Evolutionary conservation across 1,140 invertebrate genomes (phyloP), one percentile per base, ranked within the genome.

Genomic region (Ceratina japonica): DNA sequence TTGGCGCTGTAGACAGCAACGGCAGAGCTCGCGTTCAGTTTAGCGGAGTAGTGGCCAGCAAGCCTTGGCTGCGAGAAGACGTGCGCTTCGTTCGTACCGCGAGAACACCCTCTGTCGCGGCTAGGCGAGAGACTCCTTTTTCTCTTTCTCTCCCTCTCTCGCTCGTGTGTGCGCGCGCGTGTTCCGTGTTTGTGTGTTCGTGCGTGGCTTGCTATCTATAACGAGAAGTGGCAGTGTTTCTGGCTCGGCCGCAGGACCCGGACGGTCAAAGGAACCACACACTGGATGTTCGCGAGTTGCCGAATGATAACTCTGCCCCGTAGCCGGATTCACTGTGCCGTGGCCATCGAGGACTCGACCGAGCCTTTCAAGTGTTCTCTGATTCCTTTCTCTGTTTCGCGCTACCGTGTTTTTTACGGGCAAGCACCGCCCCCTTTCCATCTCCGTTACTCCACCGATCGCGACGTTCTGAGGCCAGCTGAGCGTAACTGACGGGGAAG

Each of bases 1-100:
- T 24, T 51, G 73, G 78, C 75, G 80, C 65, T 71, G 81, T 71
- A 15, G 58, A 76, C 31, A 62, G 65, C n/a, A n/a, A n/a, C 72
- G 61, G 59, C 69, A 7, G 5, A 44, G 37, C 10, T 10, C 10
- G 27, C 27, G 37, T 44, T 49, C 72, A 79, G 20, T 51, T 80
- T 10, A 44, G 37, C 37, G 5, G 37, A 44, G 37, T 8, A 91
- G 90, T 91, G 86, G 90, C 88, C 87, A 88, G 83, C 86, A 82
- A 90, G 90, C 87, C 80, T 90, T 86, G 87, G 89, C 83, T 87
- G 89, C 85, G 84, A 77, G 65, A 69, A 70, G 86, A 89, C 85
- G 87, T 86, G 79, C 78, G 75, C 24, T 83, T 86, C 73, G 80
- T 87, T 75, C 84, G 71, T 83, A 77, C 75, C 84, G 84, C 75